Evolutionary conservation across 2,797 vertebrate species (phyloP), one percentile per base, ranked within the genome.

Genomic region (Lemur catta): DNA sequence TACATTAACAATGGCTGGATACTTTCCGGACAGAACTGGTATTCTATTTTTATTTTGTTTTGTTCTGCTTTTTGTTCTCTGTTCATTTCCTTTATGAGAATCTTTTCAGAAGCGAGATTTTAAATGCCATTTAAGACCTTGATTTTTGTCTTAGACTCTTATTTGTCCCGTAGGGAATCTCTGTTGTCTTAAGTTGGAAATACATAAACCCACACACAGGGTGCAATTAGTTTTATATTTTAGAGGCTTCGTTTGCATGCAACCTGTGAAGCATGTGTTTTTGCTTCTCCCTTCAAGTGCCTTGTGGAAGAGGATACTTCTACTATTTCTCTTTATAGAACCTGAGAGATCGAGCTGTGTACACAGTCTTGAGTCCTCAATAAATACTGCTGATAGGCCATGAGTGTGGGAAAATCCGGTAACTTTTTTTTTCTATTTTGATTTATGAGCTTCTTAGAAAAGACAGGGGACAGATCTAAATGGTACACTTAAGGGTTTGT

Each of bases 381-480:
- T 63, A 93, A 92, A 89, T 82, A 86, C 15, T 92, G 22, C n/a
- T 18, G 35, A 92, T 24, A 81, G 50, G 59, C 6, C 15, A 80
- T 0, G 4, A 59, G 11, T 91, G 3, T 94, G 43, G 41, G 76
- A 74, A 74, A 94, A 76, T 90, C 41, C 69, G 88, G 72, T 85
- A 91, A 57, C 88, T 63, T 88, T 75, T 8, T 89, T 15, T 88
- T 93, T 91, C 61, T 86, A 26, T 96, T 89, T 95, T 72, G 26
- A 96, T 91, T 93, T 95, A 63, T 41, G 24, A 52, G 20, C n/a
- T 86, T 71, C n/a, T 86, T 71, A 84, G 48, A 96, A 79, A 48
- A 79, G 38, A 74, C n/a, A 63, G 12, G 35, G 35, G 12, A 95
- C 96, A 6, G 30, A 69, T 14, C 2, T 69, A 95, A 97, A 95